Evolutionary conservation across 1,140 invertebrate genomes (phyloP), one percentile per base, ranked within the genome.

Genomic region (Armadillidium nasatum): DNA sequence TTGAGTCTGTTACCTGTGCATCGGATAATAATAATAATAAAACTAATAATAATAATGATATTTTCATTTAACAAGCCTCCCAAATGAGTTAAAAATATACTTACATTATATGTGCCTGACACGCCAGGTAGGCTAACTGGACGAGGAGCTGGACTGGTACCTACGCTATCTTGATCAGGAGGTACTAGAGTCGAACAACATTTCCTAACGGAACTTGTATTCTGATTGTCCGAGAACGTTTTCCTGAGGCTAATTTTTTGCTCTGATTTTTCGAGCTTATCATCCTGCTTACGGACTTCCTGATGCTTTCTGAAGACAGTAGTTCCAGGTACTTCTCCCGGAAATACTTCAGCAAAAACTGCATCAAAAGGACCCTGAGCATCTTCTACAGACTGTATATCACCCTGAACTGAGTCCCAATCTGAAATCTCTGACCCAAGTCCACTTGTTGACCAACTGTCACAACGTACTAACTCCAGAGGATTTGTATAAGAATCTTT

Each of bases 361-460:
- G 80, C 80, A 70, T 81, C 77, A 44, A 77, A 81, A 50, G 80
- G 80, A 11, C 80, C 80, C 44, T 77, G 77, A 15, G 80, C 66
- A 33, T 81, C 80, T 33, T 81, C 80, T 7, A 70, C 75, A 4
- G 80, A 78, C 33, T 77, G 76, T 19, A 66, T 75, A 66, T 79
- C 79, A n/a, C 81, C 81, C 10, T 78, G 77, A 15, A 78, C 71
- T 69, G 82, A 78, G 71, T 83, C 83, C 54, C 80, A 78, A 72
- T 85, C 84, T 10, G 83, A 84, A 33, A 84, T 82, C 77, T 85
- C 84, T 43, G 83, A 84, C 13, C 84, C 84, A 44, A 84, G 78
- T 7, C 84, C 84, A 79, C 83, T 84, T 33, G 84, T 85, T 21
- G 83, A 84, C n/a, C 83, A 82, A 13, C 83, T 84, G 78, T 85